Base-by-base conservation (phyloP, 2,888 invertebrate genomes). In the Calliphora vomitoria region DNA sequence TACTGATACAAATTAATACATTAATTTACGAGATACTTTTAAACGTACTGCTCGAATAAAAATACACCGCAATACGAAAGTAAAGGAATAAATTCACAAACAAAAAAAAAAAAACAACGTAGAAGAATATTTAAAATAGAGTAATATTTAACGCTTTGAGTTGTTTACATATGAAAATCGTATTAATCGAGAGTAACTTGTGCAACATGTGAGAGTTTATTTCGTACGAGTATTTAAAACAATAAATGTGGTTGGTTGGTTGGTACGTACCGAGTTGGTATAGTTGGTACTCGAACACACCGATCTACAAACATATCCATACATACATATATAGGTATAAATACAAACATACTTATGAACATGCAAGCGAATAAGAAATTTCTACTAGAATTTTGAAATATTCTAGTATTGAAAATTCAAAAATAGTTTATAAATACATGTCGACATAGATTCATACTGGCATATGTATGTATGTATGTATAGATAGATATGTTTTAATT, bases 341-440 rank as follows among this genome's bases (percentile, higher is more conserved):
- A 11, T 11, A 44, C 44, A 13, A 44, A 4, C 44, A 44, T 44
- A 44, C 1, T 0, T 35, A 35, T 35, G 35, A 20, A 18, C 10
- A 20, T 10, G 55, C 20, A 20, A 72, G 53, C 4, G 18, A 74
- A 62, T 41, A 18, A n/a, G 20, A 60, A 68, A 38, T 55, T 72
- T 74, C 79, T 85, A 85, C 74, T 75, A 80, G 72, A 82, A 74
- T 85, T 87, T 87, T 79, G 64, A 87, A 80, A 85, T 78, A 82
- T 68, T 82, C 85, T 74, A 69, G 74, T 87, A 79, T 85, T 87
- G 68, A 87, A 87, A 68, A 74, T 68, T 74, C 50, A 58, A 78
- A 87, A 84, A 87, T 84, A 82, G 84, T 81, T 87, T 87, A 81
- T 53, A 72, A 83, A 76, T 53, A 66, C 41, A 47, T 66, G 76